These are phyloP conservation scores for Columba janthina DNA, from an alignment of 2,113 vertebrate genomes.

Conservation along the genomic window DNA sequence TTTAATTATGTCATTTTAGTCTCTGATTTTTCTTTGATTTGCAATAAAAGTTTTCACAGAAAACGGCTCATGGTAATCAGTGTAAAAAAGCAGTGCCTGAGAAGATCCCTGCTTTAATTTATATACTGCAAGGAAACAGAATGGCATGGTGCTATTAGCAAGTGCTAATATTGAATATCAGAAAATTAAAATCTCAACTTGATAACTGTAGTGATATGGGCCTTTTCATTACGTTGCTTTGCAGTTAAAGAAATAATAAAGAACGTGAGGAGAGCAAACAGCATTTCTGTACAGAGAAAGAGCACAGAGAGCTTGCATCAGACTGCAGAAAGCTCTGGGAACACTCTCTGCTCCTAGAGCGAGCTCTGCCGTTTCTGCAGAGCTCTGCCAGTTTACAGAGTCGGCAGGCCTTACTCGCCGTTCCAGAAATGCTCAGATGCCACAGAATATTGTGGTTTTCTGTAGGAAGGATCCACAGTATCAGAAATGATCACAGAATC, in stretches of 20 bases:
- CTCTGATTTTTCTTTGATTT: constrained; percentile 56
- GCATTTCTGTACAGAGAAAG: not conserved
- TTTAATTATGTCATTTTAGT: constrained; percentile 63
- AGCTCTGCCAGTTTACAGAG: not conserved
- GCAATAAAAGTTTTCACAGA: constrained; percentile 34
- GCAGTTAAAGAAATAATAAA: not conserved
- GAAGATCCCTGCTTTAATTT: constrained; percentile 33
- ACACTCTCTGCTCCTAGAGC: not conserved
- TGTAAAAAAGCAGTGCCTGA: constrained; percentile 22
- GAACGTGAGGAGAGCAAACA: not conserved
- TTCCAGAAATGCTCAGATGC: not conserved
- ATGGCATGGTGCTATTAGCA: constrained; percentile 19
- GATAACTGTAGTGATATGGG: not conserved
- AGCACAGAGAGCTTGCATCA: not conserved
- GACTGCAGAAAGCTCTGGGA: not conserved
- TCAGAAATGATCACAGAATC: not conserved
- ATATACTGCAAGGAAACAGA: constrained; percentile 24
- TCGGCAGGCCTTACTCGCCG: not conserved
- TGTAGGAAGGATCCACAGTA: not conserved
- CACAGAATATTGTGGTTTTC: not conserved
- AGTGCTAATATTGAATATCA: constrained; percentile 41
- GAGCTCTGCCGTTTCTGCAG: not conserved
- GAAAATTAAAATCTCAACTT: constrained; percentile 54
- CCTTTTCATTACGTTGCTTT: constrained; percentile 13
- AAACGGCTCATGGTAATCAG: not conserved